Percentiles rank a stretch among this genome's conserved stretches.
phyloP scores from a whole-genome alignment of 2,113 vertebrate species.

The Leucosticte australis region DNA sequence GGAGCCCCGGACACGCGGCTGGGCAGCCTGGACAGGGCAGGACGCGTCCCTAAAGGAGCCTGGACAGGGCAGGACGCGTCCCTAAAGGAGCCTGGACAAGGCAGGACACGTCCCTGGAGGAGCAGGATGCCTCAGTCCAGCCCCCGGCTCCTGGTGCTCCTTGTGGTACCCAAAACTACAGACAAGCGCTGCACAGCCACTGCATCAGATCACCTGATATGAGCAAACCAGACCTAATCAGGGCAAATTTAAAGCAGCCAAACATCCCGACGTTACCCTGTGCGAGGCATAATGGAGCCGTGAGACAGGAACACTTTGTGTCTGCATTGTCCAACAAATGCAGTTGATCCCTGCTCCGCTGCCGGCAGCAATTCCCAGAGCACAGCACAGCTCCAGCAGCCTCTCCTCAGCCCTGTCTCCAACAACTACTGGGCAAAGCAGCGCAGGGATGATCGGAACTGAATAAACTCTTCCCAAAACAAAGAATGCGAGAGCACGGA shows the following conservation, averaged over 20 bases:
- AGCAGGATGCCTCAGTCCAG: slow-evolving; percentile 13
- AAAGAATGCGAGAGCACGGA: slow-evolving; percentile 5
- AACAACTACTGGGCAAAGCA: slow-evolving; percentile 56
- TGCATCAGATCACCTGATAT: slow-evolving; percentile 56
- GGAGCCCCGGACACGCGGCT: neutral
- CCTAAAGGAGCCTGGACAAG: neutral
- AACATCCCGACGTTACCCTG: neutral
- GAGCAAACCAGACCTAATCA: slow-evolving; percentile 33
- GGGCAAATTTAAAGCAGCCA: slow-evolving; percentile 38
- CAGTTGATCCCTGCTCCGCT: slow-evolving; percentile 16
- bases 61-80: neutral
- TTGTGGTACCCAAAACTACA: slow-evolving; percentile 50
- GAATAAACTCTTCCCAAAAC: slow-evolving; percentile 58
- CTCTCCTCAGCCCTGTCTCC: slow-evolving; percentile 26
- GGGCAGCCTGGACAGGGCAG: neutral
- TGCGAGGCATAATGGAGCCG: slow-evolving; percentile 42
- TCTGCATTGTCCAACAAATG: slow-evolving; percentile 44
- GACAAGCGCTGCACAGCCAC: slow-evolving; percentile 45
- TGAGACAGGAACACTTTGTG: slow-evolving; percentile 15
- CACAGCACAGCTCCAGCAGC: slow-evolving; percentile 2
- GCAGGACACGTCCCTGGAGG: neutral
- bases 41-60: neutral
- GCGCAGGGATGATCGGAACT: slow-evolving; percentile 23
- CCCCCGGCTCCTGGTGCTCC: neutral
- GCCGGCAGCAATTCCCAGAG: slow-evolving; percentile 16